Conservation (phyloP, 1,140 invertebrate species). For the Penaeus japonicus region DNA sequence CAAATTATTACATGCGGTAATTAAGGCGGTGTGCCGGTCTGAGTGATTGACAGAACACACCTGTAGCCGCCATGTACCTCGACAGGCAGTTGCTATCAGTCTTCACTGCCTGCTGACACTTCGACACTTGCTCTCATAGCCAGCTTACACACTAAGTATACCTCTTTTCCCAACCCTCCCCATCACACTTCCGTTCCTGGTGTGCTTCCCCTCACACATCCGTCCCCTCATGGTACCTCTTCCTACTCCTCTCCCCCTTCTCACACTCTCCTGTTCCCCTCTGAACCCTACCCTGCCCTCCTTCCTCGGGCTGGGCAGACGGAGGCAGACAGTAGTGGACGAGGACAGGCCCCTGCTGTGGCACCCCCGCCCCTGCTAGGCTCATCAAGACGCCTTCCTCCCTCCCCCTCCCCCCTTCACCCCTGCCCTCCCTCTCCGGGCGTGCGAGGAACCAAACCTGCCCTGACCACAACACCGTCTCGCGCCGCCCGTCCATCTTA, state of each 20-base stretch:
- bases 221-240: no score
- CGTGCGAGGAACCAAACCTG: background rate
- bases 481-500: background rate
- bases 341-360: background rate
- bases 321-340: background rate
- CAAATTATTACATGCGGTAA: conserved; percentile 55
- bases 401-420: background rate
- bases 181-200: no score
- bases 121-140: background rate
- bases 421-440: background rate
- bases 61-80: conserved; percentile 32
- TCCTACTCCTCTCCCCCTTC: no score
- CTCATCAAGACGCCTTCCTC: background rate
- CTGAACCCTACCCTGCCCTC: background rate
- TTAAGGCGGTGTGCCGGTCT: conserved; percentile 49
- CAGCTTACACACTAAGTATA: no score
- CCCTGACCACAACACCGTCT: background rate
- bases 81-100: background rate
- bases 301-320: background rate
- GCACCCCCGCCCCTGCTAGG: background rate
- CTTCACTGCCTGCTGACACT: background rate
- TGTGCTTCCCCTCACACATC: no score
- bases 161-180: no score
- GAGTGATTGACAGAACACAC: conserved; percentile 49
- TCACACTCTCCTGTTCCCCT: background rate